phyloP scores from a whole-genome alignment of 2,113 vertebrate species.

The Cryptomyrus ogoouensis region DNA sequence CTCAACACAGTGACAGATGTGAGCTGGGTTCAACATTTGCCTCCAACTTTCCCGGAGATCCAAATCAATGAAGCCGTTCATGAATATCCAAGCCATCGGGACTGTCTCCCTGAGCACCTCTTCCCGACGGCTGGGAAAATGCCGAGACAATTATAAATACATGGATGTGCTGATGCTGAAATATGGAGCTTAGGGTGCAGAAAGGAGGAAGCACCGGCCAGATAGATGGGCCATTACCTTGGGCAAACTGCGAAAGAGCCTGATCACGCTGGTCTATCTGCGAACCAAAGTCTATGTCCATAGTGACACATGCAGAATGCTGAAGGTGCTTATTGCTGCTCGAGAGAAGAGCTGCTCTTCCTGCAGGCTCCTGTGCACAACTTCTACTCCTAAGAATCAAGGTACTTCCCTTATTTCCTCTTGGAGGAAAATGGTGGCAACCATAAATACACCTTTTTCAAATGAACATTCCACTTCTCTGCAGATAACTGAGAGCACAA shows the following conservation, averaged over 20 bases:
- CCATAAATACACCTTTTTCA: not conserved
- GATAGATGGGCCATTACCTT: not conserved
- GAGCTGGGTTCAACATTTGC: conserved; percentile 13
- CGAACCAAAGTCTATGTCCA: not conserved
- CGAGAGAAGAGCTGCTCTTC: not conserved
- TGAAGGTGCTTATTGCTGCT: not conserved
- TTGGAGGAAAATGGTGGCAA: not conserved
- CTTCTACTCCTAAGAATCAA: not conserved
- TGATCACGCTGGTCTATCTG: not conserved
- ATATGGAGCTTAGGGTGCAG: not conserved
- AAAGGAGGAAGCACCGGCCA: not conserved
- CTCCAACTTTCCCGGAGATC: conserved; percentile 45
- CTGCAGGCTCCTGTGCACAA: not conserved
- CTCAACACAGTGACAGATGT: not conserved
- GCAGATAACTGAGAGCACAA: not conserved
- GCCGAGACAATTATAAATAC: not conserved
- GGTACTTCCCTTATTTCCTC: not conserved
- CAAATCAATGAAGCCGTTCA: conserved; percentile 52
- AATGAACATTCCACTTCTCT: not conserved
- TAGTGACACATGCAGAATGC: not conserved
- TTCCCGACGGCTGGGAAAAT: not conserved
- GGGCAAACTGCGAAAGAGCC: not conserved
- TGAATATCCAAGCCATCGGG: conserved; percentile 27
- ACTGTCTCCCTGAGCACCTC: not conserved
- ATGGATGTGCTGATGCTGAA: not conserved